Evolutionary conservation across 1,140 invertebrate genomes (phyloP), one percentile per base, ranked within the genome.

Genomic region (Listronotus oregonensis): DNA sequence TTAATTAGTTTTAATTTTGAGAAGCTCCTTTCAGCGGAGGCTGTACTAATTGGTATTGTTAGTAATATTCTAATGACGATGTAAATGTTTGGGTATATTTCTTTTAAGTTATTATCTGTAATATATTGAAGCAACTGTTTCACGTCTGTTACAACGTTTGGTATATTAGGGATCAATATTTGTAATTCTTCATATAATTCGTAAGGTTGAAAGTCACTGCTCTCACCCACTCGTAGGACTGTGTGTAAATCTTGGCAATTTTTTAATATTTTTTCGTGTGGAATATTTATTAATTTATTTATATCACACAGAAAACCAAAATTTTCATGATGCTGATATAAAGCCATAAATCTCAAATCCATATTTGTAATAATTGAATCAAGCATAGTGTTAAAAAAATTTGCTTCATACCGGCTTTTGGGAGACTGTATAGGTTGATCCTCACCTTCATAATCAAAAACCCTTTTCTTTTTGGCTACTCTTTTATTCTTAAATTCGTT

Each of bases 361-460:
- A 44, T 63, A 63, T 63, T 63, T 12, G n/a, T 55, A 9, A 60
- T 31, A 18, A 67, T 49, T 17, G 59, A 67, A 62, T 67, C 43
- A 54, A 67, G 52, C 59, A 68, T 68, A 34, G 52, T 57, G 46
- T 54, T 64, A 46, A 67, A n/a, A n/a, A n/a, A 64, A 57, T 43
- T 64, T n/a, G 42, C 46, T 64, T 64, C 43, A 43, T 64, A 64
- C 51, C 59, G 59, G 60, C 51, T 69, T 60, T 61, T 66, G 44
- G 63, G 47, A 65, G n/a, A n/a, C n/a, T n/a, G 63, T 66, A 18
- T n/a, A n/a, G n/a, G n/a, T n/a, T n/a, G n/a, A 69, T 66, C 64
- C 12, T 50, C 54, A 15, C 54, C n/a, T 69, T 69, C 64, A 67
- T 69, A 69, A 69, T 67, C 64, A 37, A 69, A 69, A 47, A 66